phyloP scores from a whole-genome alignment of 2,888 invertebrate genomes.

The Agonopterix subpropinquella region DNA sequence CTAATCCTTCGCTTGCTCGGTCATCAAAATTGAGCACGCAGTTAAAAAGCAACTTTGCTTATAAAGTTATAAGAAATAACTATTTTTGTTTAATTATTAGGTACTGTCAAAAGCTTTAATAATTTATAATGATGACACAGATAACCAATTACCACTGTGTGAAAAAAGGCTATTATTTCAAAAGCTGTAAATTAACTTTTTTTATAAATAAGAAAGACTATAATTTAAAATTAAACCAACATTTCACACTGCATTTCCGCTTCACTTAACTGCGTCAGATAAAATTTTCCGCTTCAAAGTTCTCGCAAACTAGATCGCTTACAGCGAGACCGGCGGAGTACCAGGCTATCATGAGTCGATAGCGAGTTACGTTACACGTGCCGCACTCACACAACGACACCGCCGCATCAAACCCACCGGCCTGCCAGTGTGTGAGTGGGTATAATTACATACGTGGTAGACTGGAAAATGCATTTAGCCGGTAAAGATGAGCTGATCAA shows the following conservation, averaged over 20 bases:
- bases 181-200: no score
- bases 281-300: conserved; percentile 56
- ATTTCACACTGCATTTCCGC: conserved; percentile 25
- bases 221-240: neutral
- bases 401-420: conserved; percentile 9
- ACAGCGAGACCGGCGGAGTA: conserved; percentile 46
- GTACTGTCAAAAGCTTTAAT: no score
- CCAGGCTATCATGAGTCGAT: conserved; percentile 37
- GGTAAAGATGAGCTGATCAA: conserved; percentile 53
- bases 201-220: no score
- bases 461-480: conserved; percentile 54
- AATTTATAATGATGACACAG: no score
- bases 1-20: no score
- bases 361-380: conserved; percentile 45
- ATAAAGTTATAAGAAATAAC: no score
- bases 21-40: no score
- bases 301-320: conserved; percentile 56
- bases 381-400: conserved; percentile 40
- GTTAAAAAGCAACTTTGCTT: no score
- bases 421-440: conserved; percentile 6
- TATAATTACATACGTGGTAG: conserved; percentile 39
- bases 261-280: conserved; percentile 44
- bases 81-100: no score
- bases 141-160: no score
- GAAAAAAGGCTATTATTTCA: no score